Conservation (phyloP, 2,888 invertebrate genomes). For the Abrostola tripartita region DNA sequence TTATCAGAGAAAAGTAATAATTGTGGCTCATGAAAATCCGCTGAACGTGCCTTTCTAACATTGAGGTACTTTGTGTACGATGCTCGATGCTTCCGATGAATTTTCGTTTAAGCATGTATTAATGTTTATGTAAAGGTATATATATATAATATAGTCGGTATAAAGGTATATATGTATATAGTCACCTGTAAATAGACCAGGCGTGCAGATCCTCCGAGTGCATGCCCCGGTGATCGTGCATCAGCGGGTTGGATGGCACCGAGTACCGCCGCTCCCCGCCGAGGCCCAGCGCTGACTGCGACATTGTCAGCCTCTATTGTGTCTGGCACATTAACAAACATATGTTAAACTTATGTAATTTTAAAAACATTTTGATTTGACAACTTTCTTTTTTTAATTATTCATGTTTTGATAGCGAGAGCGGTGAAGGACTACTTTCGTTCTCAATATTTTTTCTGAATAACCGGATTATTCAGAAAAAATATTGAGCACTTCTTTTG, state of each 20-base stretch:
- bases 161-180: not conserved
- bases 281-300: conserved; percentile 83
- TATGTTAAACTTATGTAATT: not conserved
- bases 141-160: no score
- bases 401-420: not conserved
- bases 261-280: conserved; percentile 95
- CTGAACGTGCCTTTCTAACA: no score
- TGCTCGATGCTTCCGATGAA: no score
- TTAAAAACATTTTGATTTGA: not conserved
- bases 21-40: no score
- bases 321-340: conserved; percentile 32
- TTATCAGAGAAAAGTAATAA: no score
- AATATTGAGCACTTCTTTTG: not conserved
- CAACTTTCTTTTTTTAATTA: not conserved
- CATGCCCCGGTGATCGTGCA: conserved; percentile 92
- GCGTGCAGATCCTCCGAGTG: conserved; percentile 98
- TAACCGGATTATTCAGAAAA: no score
- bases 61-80: no score
- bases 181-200: conserved; percentile 97
- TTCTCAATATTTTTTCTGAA: not conserved
- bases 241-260: conserved; percentile 93
- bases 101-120: no score
- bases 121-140: no score
- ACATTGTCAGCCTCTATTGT: conserved; percentile 66
- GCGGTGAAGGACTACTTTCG: not conserved